phyloP scores from a whole-genome alignment of 1,140 invertebrate species.

The Diploscapter pachys region DNA sequence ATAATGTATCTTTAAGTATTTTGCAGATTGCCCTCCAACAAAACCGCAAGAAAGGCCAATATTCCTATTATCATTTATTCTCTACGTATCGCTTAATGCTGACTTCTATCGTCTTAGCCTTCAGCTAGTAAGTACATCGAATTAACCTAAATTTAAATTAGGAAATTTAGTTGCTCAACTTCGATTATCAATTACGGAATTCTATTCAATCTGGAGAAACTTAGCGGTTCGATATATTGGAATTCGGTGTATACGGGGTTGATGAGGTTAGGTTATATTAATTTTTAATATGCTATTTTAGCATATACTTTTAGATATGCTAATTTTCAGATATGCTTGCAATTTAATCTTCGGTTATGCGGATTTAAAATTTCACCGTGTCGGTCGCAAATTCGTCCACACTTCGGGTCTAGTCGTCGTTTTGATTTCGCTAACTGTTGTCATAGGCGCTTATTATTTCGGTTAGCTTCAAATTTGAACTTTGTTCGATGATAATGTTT shows the following conservation, averaged over 20 bases:
- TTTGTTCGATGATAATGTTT: background rate
- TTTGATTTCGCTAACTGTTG: conserved; percentile 11
- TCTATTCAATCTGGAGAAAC: conserved; percentile 42
- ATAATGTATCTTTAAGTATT: background rate
- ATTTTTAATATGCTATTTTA: conserved; percentile 1
- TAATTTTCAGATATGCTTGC: conserved; percentile 20
- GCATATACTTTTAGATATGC: conserved; percentile 19
- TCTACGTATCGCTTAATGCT: conserved; percentile 26
- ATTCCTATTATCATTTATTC: conserved; percentile 38
- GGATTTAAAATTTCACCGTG: conserved; percentile 23
- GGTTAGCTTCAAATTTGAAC: conserved; percentile 12
- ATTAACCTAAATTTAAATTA: background rate
- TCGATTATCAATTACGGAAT: conserved; percentile 41
- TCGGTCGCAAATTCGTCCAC: conserved; percentile 32
- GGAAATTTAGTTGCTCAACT: conserved; percentile 27
- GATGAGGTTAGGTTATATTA: conserved; percentile 6
- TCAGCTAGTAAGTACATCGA: conserved; percentile 21
- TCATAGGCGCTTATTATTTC: conserved; percentile 14
- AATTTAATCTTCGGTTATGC: conserved; percentile 22
- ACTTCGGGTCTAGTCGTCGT: conserved; percentile 21
- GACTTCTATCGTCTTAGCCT: conserved; percentile 17
- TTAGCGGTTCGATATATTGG: conserved; percentile 34
- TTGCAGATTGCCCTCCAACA: conserved; percentile 15
- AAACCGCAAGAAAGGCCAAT: conserved; percentile 27
- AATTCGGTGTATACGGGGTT: conserved; percentile 26